Evolutionary conservation across 1,140 invertebrate species (phyloP).

Genomic region (Drosophila biarmipes): DNA sequence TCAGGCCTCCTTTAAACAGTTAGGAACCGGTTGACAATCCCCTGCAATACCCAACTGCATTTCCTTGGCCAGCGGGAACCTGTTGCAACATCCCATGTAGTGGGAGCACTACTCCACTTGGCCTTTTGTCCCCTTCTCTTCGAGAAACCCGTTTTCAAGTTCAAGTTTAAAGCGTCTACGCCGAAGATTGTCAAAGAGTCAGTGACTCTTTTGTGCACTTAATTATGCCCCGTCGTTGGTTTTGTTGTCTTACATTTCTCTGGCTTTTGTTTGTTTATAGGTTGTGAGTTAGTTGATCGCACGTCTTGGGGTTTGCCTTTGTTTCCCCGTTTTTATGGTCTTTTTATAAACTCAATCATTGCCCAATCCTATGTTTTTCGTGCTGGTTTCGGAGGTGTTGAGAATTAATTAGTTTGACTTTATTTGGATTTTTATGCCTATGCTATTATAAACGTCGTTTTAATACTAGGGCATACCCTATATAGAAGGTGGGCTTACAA

Average conservation of each 20-base stretch:
- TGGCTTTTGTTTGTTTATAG: conserved; percentile 36
- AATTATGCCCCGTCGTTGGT: conserved; percentile 20
- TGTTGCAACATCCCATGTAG: conserved; percentile 55
- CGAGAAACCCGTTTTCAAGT: conserved; percentile 80
- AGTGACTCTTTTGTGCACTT: conserved; percentile 74
- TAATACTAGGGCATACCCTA: conserved; percentile 23
- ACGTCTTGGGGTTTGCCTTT: conserved; percentile 27
- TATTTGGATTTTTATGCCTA: conserved; percentile 47
- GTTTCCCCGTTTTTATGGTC: conserved; percentile 45
- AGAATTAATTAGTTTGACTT: conserved; percentile 53
- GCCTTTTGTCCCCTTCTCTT: conserved; percentile 20
- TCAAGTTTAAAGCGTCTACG: conserved; percentile 71
- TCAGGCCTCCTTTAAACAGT: conserved; percentile 14
- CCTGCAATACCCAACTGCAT: conserved; percentile 27
- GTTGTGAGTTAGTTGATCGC: conserved; percentile 46
- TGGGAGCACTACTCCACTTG: conserved; percentile 30
- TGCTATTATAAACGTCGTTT: conserved; percentile 30
- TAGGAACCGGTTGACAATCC: conserved; percentile 47
- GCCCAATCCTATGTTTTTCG: conserved; percentile 51
- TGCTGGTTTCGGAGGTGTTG: conserved; percentile 16
- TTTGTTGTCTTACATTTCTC: conserved; percentile 38
- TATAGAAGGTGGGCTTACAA: background rate
- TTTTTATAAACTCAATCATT: conserved; percentile 34
- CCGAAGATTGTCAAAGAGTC: conserved; percentile 63
- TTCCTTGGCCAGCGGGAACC: conserved; percentile 49